A percentile compares a stretch with the other conserved stretches of the same genome.
These are phyloP conservation scores for Pollenia angustigena DNA, from an alignment of 2,888 invertebrate genomes.

Conservation along the genomic window DNA sequence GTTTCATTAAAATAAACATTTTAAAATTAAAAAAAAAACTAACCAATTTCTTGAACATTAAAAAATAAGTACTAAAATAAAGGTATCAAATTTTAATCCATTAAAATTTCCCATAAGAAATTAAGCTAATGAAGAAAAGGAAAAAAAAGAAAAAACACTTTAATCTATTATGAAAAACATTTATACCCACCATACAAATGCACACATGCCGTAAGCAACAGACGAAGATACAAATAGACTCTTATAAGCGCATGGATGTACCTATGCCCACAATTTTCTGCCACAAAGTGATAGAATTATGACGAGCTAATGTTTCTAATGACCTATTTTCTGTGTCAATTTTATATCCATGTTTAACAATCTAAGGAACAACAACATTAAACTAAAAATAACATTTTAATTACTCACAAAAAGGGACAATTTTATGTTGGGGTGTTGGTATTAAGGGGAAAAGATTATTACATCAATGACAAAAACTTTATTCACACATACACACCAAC, in stretches of 20 bases:
- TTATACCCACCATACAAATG: slow-evolving; percentile 3
- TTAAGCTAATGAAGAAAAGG: slow-evolving; percentile 50
- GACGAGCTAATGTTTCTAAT: slow-evolving; percentile 80
- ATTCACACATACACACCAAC: background rate
- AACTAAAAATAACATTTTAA: slow-evolving; percentile 80
- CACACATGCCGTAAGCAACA: background rate
- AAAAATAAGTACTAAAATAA: slow-evolving; percentile 3
- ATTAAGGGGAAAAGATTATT: slow-evolving; percentile 74
- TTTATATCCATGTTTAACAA: slow-evolving; percentile 70
- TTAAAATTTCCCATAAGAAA: slow-evolving; percentile 54
- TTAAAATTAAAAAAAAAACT: background rate
- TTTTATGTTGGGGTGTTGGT: slow-evolving; percentile 45
- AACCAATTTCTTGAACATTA: background rate
- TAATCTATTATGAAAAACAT: slow-evolving; percentile 39
- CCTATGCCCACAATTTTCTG: slow-evolving; percentile 35
- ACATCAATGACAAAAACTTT: slow-evolving; percentile 77
- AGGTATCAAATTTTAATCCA: slow-evolving; percentile 63
- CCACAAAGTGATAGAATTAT: slow-evolving; percentile 79
- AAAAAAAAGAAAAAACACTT: slow-evolving; percentile 17
- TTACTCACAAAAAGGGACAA: slow-evolving; percentile 75
- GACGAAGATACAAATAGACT: background rate
- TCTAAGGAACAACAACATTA: slow-evolving; percentile 63
- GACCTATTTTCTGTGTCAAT: slow-evolving; percentile 80
- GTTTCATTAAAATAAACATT: slow-evolving; percentile 29
- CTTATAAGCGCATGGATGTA: slow-evolving; percentile 16